phyloP scores from a whole-genome alignment of 2,113 vertebrate genomes.

The Ceratotherium simum region DNA sequence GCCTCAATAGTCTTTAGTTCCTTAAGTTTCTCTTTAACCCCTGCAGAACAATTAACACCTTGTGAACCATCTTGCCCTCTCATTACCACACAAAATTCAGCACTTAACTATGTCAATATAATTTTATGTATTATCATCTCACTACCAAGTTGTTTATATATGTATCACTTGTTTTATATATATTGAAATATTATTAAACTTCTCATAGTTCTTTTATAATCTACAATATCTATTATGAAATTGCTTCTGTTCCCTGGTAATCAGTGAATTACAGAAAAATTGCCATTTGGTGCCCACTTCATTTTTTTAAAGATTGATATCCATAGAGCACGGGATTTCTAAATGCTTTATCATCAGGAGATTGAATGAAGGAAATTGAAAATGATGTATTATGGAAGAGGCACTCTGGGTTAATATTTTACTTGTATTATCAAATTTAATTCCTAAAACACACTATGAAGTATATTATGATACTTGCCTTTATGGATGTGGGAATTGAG shows the following conservation, averaged over 20 bases:
- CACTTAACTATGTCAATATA: not conserved
- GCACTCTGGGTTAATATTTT: not conserved
- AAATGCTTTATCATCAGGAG: not conserved
- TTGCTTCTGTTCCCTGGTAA: not conserved
- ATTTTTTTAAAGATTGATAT: not conserved
- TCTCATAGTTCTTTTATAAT: conserved; percentile 1
- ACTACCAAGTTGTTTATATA: not conserved
- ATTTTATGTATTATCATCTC: not conserved
- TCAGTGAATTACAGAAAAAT: not conserved
- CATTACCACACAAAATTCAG: not conserved
- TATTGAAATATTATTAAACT: conserved; percentile 8
- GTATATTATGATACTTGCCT: not conserved
- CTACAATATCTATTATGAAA: not conserved
- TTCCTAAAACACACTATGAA: not conserved
- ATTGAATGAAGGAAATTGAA: not conserved
- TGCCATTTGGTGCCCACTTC: not conserved
- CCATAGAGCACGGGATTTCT: not conserved
- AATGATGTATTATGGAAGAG: not conserved
- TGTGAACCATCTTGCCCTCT: not conserved
- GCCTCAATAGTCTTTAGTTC: not conserved
- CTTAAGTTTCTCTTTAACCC: not conserved
- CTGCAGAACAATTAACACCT: not conserved
- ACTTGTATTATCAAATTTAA: not conserved
- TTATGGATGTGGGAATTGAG: not conserved
- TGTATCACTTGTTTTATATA: not conserved